Evolutionary conservation across 1,140 invertebrate species (phyloP), one percentile per base, ranked within the genome.

Genomic region (Scaptomyza hsui): DNA sequence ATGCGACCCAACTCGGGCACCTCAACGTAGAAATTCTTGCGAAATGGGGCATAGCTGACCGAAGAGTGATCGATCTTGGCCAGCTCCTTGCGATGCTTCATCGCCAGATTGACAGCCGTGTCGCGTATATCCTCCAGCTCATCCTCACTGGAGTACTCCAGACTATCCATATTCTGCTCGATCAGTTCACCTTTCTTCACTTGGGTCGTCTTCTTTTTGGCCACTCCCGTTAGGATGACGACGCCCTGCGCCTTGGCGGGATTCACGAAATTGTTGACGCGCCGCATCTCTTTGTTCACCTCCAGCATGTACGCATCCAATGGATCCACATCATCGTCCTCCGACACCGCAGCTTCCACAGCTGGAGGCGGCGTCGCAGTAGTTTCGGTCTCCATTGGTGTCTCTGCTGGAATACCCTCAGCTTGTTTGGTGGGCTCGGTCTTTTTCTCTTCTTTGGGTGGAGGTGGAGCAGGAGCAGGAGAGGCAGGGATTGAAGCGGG

Each of bases 131-230:
- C 98, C 91, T 99, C 98, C 29, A 96, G 94, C 92, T 99, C 98
- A 92, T 99, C 98, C 93, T 99, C 98, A 18, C 97, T 98, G 0
- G 98, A 99, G 94, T 99, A 99, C 92, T 99, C 98, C 60, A 99
- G 92, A 15, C 97, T 97, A 92, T 99, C 98, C 92, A 98, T 96
- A 93, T 99, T 99, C 89, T 98, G 98, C 91, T 99, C 97, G 82
- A 99, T 99, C 0, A 99, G 92, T 93, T 99, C 98, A 56, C 98
- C 95, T 95, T 92, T 94, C 88, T 95, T 94, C 57, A 96, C 95
- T 39, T 95, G 94, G 75, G 94, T 94, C 42, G 94, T 93, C 18
- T 94, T 93, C 83, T 96, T 96, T 89, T 98, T 98, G 13, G 97
- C 97, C 5, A 98, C 95, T 9, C 97, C 98, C n/a, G 96, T 97